A percentile compares a stretch with the other conserved stretches of the same genome.
These are phyloP conservation scores for Pterobdella sp. DNA, from an alignment of 2,888 invertebrate genomes.

Conservation along the genomic window DNA sequence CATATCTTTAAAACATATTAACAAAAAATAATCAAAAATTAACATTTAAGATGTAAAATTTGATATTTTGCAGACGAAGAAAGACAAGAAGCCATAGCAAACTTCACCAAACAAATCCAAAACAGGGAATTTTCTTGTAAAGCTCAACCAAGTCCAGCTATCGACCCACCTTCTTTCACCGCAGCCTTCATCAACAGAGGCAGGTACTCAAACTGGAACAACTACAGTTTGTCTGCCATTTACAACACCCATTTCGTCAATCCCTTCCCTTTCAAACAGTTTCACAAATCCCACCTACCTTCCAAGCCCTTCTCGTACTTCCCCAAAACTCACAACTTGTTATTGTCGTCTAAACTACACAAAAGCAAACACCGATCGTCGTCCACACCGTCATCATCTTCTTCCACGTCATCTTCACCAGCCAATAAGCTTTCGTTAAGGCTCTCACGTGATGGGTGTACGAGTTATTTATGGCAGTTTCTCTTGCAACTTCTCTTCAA, in stretches of 20 bases:
- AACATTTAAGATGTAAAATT: too few species aligned
- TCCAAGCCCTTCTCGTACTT: neutral
- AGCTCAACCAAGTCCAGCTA: too few species aligned
- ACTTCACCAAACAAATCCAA: too few species aligned
- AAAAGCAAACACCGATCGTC: neutral
- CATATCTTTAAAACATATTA: too few species aligned
- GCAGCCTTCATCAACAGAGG: too few species aligned
- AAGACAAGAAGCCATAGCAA: too few species aligned
- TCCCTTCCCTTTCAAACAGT: neutral
- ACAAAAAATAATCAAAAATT: too few species aligned
- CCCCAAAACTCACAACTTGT: neutral
- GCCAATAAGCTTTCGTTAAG: neutral
- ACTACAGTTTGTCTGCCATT: too few species aligned
- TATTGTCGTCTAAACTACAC: neutral
- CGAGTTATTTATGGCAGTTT: slow-evolving; percentile 32
- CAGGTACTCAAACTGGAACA: too few species aligned
- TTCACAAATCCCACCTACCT: neutral
- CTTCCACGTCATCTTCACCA: neutral
- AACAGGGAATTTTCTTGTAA: too few species aligned
- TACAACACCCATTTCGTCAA: neutral
- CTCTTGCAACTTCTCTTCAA: slow-evolving; percentile 30
- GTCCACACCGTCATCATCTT: neutral
- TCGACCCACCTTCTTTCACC: too few species aligned
- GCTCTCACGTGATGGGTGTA: slow-evolving; percentile 29
- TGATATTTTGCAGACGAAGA: too few species aligned